Percentiles rank a stretch among this genome's conserved stretches.
Evolutionary conservation across 2,888 invertebrate genomes (phyloP).

Genomic region (Tetragonula carbonaria): DNA sequence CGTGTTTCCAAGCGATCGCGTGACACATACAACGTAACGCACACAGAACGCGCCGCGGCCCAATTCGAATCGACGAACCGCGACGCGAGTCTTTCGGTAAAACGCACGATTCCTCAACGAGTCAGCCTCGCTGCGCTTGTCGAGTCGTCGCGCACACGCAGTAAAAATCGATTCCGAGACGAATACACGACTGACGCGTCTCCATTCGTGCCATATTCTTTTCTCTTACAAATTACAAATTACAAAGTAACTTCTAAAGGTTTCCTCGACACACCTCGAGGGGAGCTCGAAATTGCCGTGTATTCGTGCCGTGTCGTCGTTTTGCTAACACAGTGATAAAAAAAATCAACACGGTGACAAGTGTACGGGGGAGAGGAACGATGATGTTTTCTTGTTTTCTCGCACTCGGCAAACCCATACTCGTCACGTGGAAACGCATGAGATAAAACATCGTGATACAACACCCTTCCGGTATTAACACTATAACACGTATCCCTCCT

Average conservation of each 20-base stretch:
- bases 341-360: conserved; percentile 38
- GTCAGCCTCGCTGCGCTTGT: background rate
- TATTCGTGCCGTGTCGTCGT: conserved; percentile 28
- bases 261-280: background rate
- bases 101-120: conserved; percentile 24
- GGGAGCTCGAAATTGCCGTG: conserved; percentile 8
- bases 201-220: background rate
- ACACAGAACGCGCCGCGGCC: conserved; percentile 10
- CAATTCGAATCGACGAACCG: conserved; percentile 15
- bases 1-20: conserved; percentile 20
- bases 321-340: conserved; percentile 13
- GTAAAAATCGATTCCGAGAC: conserved; percentile 29
- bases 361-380: background rate
- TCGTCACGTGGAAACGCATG: conserved; percentile 41
- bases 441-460: conserved; percentile 52
- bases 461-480: conserved; percentile 50
- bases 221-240: background rate
- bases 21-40: conserved; percentile 21
- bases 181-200: conserved; percentile 34
- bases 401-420: conserved; percentile 17
- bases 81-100: conserved; percentile 30
- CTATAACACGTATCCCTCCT: conserved; percentile 38
- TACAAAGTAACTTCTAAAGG: background rate
- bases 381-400: background rate
- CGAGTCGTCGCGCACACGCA: conserved; percentile 28